Conservation (phyloP, 2,113 vertebrate genomes). For the Bombycilla garrulus region DNA sequence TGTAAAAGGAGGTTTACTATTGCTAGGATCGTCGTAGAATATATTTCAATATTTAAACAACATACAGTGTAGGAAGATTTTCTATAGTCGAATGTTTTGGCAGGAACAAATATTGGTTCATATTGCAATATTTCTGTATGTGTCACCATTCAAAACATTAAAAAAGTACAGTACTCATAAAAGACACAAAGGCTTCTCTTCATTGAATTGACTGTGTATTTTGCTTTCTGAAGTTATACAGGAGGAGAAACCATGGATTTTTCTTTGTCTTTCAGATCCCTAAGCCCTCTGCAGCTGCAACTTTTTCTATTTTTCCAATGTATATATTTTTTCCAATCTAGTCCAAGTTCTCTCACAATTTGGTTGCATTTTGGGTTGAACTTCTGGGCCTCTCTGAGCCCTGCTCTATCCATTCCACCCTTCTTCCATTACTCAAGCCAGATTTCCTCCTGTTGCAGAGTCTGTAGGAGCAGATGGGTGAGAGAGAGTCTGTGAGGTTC, state of each 20-base stretch:
- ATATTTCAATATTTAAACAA: background rate
- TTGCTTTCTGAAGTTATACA: background rate
- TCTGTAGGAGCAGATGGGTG: constrained; percentile 59
- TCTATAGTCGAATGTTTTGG: background rate
- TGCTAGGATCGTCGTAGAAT: background rate
- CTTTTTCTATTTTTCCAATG: background rate
- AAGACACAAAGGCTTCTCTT: background rate
- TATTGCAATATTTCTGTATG: background rate
- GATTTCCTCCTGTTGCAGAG: constrained; percentile 53
- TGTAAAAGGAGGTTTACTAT: background rate
- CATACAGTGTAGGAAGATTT: background rate
- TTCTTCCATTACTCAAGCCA: constrained; percentile 33
- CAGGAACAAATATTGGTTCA: background rate
- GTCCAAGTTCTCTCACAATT: background rate
- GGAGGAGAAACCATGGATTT: background rate
- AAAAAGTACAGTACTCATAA: background rate
- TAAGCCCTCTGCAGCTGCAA: background rate
- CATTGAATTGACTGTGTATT: background rate
- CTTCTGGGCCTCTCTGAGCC: constrained; percentile 9
- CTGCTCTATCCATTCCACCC: background rate
- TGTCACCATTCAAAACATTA: background rate
- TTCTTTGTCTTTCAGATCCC: background rate
- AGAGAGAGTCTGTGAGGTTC: constrained; percentile 17
- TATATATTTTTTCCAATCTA: background rate
- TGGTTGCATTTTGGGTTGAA: constrained; percentile 22